phyloP scores from a whole-genome alignment of 1,140 invertebrate species.

The Drosophila ficusphila region DNA sequence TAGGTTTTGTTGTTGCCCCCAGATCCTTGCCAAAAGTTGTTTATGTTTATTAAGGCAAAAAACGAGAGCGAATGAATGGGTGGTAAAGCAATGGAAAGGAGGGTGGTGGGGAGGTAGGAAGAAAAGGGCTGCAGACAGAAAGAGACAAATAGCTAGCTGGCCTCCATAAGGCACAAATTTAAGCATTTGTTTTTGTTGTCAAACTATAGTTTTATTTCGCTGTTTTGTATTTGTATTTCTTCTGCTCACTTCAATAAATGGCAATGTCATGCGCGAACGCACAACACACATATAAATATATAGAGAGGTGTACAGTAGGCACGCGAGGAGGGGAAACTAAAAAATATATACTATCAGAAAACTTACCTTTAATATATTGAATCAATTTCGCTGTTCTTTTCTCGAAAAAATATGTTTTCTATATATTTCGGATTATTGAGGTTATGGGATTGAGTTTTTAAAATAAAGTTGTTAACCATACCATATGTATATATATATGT shows the following conservation, averaged over 20 bases:
- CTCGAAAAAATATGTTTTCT: neutral
- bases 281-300: slow-evolving; percentile 11
- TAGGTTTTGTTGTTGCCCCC: slow-evolving; percentile 15
- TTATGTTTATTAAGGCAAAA: slow-evolving; percentile 20
- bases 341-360: too few species aligned
- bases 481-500: too few species aligned
- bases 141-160: neutral
- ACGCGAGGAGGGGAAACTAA: too few species aligned
- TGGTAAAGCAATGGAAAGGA: neutral
- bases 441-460: too few species aligned
- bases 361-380: too few species aligned
- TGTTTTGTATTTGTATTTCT: slow-evolving; percentile 21
- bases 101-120: neutral
- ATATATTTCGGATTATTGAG: too few species aligned
- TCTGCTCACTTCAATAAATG: slow-evolving; percentile 73
- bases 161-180: neutral
- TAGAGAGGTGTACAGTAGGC: slow-evolving; percentile 1
- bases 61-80: neutral
- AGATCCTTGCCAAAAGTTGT: slow-evolving; percentile 53
- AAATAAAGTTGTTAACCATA: too few species aligned
- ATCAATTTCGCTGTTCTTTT: too few species aligned
- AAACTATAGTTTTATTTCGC: neutral
- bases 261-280: slow-evolving; percentile 79
- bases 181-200: slow-evolving; percentile 25
- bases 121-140: neutral